Conservation (phyloP, 2,888 invertebrate species). For the Penaeus monodon region DNA sequence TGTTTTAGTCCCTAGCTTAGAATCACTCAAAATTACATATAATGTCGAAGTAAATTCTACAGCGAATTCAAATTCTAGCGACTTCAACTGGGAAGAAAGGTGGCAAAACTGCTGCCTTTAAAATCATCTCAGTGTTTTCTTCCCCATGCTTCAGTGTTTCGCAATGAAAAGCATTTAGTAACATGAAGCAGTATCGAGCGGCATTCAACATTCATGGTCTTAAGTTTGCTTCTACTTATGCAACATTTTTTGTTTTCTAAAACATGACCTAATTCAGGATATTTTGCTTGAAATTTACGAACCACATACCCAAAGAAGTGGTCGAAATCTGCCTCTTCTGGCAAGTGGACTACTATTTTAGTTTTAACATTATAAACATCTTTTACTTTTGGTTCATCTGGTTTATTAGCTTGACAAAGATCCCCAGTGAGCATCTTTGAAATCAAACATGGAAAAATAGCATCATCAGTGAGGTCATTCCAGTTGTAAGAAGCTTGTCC, state of each 20-base stretch:
- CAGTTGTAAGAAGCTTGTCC: neutral
- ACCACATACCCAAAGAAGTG: no score
- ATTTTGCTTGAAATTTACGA: neutral
- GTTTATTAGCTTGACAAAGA: constrained; percentile 2
- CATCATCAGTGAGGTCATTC: constrained; percentile 2
- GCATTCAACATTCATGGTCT: neutral
- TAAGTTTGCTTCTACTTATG: constrained; percentile 1
- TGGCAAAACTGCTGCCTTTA: no score
- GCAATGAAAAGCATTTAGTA: neutral
- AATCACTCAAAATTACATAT: no score
- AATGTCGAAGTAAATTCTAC: no score
- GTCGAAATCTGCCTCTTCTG: neutral
- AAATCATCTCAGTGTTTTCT: no score
- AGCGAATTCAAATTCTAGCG: no score
- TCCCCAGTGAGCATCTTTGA: neutral
- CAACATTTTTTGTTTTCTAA: neutral
- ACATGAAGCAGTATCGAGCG: neutral
- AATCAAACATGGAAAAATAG: neutral
- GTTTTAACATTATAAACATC: neutral
- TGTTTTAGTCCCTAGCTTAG: no score
- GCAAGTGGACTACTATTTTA: constrained; percentile 1
- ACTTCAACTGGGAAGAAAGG: no score
- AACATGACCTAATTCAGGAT: neutral
- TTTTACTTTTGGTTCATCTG: constrained; percentile 11
- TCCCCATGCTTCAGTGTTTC: no score